phyloP scores from a whole-genome alignment of 2,113 vertebrate genomes.

The Forbesichthys agassizii region DNA sequence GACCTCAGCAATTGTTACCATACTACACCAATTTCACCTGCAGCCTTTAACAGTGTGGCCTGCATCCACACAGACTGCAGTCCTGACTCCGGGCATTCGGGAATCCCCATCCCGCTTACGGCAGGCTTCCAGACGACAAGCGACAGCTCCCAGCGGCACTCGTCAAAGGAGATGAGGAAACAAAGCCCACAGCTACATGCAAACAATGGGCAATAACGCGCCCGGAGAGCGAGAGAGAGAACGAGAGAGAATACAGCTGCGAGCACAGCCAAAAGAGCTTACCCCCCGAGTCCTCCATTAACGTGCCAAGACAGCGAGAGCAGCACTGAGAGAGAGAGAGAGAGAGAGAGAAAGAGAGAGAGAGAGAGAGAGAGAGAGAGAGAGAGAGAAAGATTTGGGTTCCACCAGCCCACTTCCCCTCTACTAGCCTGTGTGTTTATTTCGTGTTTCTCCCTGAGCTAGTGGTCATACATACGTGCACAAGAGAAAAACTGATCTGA shows the following conservation, averaged over 20 bases:
- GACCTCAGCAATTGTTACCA: not conserved
- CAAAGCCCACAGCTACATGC: not conserved
- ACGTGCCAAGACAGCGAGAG: conserved; percentile 7
- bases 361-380: not conserved
- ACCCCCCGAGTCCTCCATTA: conserved; percentile 71
- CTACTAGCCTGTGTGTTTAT: conserved; percentile 36
- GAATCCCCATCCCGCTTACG: conserved; percentile 21
- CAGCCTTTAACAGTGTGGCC: not conserved
- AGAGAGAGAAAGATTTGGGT: conserved; percentile 55
- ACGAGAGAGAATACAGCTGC: conserved; percentile 30
- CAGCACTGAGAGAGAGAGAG: not conserved
- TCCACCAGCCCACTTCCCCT: conserved; percentile 48
- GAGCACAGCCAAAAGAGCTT: conserved; percentile 70
- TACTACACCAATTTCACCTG: not conserved
- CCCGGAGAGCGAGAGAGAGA: conserved; percentile 20
- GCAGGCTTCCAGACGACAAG: conserved; percentile 20
- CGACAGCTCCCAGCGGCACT: conserved; percentile 9
- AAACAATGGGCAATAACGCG: conserved; percentile 49
- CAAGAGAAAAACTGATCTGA: not conserved
- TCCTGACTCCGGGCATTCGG: not conserved
- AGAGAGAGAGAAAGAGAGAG: not conserved
- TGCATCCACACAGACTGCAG: conserved; percentile 13
- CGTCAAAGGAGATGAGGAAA: conserved; percentile 14
- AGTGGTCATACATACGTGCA: not conserved
- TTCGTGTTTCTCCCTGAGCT: not conserved